Evolutionary conservation across 2,113 vertebrate species (phyloP).

Genomic region (Notechis scutatus): DNA sequence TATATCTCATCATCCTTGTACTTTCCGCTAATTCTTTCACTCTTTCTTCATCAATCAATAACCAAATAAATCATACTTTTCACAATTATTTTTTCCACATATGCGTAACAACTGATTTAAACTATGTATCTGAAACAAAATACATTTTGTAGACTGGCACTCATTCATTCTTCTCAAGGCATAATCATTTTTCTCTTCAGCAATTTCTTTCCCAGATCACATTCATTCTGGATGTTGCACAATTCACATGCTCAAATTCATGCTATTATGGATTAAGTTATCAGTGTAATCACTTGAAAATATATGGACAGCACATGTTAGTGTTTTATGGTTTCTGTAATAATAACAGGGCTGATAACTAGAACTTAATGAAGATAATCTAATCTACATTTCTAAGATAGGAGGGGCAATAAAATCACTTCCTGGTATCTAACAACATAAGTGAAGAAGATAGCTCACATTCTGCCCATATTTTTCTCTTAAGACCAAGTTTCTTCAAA

Average conservation of each 20-base stretch:
- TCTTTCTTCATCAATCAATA: background rate
- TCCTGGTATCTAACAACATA: background rate
- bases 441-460: background rate
- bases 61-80: background rate
- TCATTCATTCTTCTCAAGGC: background rate
- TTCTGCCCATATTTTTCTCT: background rate
- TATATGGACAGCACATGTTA: background rate
- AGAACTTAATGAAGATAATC: background rate
- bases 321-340: background rate
- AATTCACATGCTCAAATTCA: background rate
- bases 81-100: background rate
- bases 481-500: background rate
- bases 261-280: background rate
- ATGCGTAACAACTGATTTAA: background rate
- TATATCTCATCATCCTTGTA: background rate
- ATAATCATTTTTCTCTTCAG: background rate
- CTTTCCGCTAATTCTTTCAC: background rate
- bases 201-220: background rate
- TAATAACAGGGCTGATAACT: background rate
- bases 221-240: background rate
- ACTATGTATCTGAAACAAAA: background rate
- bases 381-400: background rate
- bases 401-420: background rate
- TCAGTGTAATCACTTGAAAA: background rate
- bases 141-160: background rate